These are phyloP conservation scores for Drosophila bifasciata DNA, from an alignment of 1,140 invertebrate genomes.

Conservation along the genomic window DNA sequence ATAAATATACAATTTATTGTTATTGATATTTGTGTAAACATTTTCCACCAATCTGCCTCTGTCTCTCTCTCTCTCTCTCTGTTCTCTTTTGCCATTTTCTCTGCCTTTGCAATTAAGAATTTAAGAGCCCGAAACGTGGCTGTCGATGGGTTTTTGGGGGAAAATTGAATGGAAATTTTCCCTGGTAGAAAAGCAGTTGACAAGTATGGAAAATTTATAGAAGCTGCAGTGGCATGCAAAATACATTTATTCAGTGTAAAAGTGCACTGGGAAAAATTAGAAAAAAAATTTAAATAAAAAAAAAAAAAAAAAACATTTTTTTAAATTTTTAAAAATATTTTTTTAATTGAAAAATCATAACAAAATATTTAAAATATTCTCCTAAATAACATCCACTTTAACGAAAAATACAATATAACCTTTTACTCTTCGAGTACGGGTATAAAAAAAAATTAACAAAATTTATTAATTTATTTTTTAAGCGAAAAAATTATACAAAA, in stretches of 20 bases:
- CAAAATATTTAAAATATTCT: no score
- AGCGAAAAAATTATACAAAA: background rate
- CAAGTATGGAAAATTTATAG: constrained; percentile 54
- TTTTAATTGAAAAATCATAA: no score
- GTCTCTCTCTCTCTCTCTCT: background rate
- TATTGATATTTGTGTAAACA: constrained; percentile 78
- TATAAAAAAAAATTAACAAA: no score
- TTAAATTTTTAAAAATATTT: no score
- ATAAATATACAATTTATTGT: constrained; percentile 79
- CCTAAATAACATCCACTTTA: no score
- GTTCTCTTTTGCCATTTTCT: no score
- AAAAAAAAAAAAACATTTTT: no score
- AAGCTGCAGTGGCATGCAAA: constrained; percentile 48
- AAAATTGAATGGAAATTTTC: constrained; percentile 52
- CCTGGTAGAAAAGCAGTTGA: constrained; percentile 47
- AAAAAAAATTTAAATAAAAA: no score
- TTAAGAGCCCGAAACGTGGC: constrained; percentile 53
- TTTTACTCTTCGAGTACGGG: no score
- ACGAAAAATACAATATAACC: no score
- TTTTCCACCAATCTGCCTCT: constrained; percentile 1
- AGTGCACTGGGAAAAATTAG: background rate
- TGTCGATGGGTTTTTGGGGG: background rate
- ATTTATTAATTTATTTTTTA: no score
- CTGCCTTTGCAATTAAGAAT: constrained; percentile 58
- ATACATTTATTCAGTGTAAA: constrained; percentile 33